Evolutionary conservation across 2,888 invertebrate species (phyloP), one percentile per base, ranked within the genome.

Genomic region (Aphidoletes aphidimyza): DNA sequence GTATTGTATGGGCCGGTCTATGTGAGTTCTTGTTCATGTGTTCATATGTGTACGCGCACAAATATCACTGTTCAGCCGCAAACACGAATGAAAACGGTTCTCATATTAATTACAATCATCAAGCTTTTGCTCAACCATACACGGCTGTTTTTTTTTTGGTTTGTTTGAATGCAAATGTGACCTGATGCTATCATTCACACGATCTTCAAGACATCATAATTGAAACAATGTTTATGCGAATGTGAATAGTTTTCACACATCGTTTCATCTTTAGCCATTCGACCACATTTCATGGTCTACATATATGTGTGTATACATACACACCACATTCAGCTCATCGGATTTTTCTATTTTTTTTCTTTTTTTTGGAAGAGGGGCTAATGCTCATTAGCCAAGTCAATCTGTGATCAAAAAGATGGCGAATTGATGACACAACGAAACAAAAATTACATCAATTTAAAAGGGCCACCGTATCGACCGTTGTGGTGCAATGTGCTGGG

Each of bases 371-470:
- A n/a, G n/a, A n/a, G n/a, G n/a, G n/a, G n/a, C 54, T 54, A n/a
- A 54, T 54, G n/a, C 22, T 54, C 54, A 22, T 54, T 22, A 54
- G 54, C 6, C 54, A 54, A 54, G 22, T 22, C 54, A 22, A 22
- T 54, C 54, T n/a, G 54, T 54, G 54, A 3, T 54, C 22, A n/a
- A 9, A 54, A 54, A 11, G 22, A 54, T 54, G 54, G n/a, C 9
- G 54, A n/a, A 54, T 54, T 54, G 8, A 17, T 3, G 11, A 39
- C 17, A 47, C 3, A n/a, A 54, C 2, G 22, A 54, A 54, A 22
- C n/a, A 54, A 54, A 54, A 54, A 54, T 54, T 54, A 54, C 54
- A 54, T 22, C 22, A 54, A 54, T 54, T 54, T 22, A 22, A 19
- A 19, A 49, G 6, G 49, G 9, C 49, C 11, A 49, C 49, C 14